Percentiles rank a stretch among this genome's conserved stretches.
phyloP scores from a whole-genome alignment of 2,888 invertebrate species.

The Lobophora halterata region DNA sequence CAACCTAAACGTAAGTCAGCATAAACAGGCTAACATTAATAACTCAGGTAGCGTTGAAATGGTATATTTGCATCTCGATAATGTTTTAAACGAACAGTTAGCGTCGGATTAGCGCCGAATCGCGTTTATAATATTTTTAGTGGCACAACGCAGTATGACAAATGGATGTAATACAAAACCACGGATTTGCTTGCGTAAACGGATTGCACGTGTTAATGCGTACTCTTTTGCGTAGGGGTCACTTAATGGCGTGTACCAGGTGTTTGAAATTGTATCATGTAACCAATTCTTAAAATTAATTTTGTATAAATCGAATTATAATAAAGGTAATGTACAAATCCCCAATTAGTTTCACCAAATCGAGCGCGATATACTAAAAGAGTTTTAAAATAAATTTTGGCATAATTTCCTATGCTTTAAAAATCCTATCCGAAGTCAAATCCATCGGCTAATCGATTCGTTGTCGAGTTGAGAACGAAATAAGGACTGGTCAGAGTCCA shows the following conservation, averaged over 20 bases:
- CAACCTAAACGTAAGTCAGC: neutral
- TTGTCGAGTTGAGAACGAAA: too few relatives aligned
- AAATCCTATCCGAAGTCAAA: too few relatives aligned
- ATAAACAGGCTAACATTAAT: conserved; percentile 13
- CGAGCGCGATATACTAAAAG: too few relatives aligned
- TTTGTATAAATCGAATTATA: too few relatives aligned
- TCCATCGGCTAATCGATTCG: too few relatives aligned
- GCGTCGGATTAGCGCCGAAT: conserved; percentile 37
- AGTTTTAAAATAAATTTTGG: too few relatives aligned
- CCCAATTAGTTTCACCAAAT: neutral
- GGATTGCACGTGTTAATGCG: conserved; percentile 46
- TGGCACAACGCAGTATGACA: conserved; percentile 32
- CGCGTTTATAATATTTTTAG: conserved; percentile 51
- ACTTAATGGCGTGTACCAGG: conserved; percentile 17
- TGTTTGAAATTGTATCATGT: conserved; percentile 16
- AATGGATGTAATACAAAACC: conserved; percentile 52
- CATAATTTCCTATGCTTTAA: too few relatives aligned
- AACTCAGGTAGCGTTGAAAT: conserved; percentile 12
- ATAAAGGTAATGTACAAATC: too few relatives aligned
- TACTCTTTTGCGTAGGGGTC: conserved; percentile 33
- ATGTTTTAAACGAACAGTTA: conserved; percentile 32
- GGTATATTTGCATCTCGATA: conserved; percentile 19
- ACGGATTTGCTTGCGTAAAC: conserved; percentile 45
- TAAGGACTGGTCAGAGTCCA: too few relatives aligned
- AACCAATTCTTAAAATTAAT: conserved; percentile 10